Evolutionary conservation across 2,888 invertebrate genomes (phyloP).

Genomic region (Diaperis boleti): DNA sequence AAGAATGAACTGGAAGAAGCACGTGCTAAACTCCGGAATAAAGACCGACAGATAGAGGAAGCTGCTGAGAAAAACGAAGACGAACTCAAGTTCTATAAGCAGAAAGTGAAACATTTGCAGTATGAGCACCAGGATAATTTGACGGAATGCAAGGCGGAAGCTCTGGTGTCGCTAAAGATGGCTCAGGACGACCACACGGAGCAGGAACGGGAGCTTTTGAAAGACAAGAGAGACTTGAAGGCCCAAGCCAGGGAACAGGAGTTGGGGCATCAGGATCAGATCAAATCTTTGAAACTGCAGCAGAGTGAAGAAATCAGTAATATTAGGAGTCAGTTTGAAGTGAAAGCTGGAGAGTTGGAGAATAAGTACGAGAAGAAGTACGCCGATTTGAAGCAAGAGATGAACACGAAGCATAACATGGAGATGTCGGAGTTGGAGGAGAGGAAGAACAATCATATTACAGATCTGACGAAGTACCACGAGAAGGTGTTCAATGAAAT

Average conservation of each 20-base stretch:
- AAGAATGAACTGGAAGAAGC: constrained; percentile 89
- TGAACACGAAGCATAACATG: constrained; percentile 80
- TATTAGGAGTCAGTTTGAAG: constrained; percentile 74
- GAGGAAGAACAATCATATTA: constrained; percentile 88
- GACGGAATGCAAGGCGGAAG: constrained; percentile 87
- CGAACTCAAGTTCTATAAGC: constrained; percentile 89
- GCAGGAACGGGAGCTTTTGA: constrained; percentile 81
- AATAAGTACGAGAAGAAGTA: constrained; percentile 82
- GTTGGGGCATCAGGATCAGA: constrained; percentile 78
- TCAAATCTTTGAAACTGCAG: constrained; percentile 76
- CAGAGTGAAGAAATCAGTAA: constrained; percentile 69
- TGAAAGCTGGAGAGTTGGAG: constrained; percentile 77
- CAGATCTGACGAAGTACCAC: constrained; percentile 82
- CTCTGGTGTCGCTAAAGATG: constrained; percentile 82
- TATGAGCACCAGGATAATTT: constrained; percentile 91
- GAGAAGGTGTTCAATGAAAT: constrained; percentile 89
- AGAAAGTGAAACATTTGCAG: constrained; percentile 92
- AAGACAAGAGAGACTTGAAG: constrained; percentile 79
- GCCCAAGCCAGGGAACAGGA: constrained; percentile 78
- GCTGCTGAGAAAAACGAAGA: constrained; percentile 88
- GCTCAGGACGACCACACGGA: constrained; percentile 85
- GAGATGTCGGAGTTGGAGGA: constrained; percentile 93
- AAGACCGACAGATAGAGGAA: constrained; percentile 90
- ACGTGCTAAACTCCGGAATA: constrained; percentile 79
- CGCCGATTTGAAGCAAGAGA: constrained; percentile 76